These are phyloP conservation scores for Phrynocephalus guinanensis DNA, from an alignment of 2,797 vertebrate species.

Conservation along the genomic window DNA sequence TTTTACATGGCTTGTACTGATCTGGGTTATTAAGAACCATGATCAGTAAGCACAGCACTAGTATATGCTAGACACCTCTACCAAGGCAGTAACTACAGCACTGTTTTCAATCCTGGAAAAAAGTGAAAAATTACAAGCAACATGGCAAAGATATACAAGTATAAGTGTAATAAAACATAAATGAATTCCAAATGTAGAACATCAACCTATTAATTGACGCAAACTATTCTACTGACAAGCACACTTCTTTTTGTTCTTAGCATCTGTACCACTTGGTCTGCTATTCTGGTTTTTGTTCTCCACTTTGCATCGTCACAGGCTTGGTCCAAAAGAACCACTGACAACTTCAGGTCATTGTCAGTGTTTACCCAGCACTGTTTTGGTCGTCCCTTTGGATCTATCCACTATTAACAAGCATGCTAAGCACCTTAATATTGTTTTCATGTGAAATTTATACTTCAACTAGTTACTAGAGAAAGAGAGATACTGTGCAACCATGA, in stretches of 20 bases:
- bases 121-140: background rate
- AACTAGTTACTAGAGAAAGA: background rate
- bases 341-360: too few species aligned
- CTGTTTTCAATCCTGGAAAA: background rate
- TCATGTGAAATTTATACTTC: background rate
- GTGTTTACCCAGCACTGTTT: too few species aligned
- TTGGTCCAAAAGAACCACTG: too few species aligned
- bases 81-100: background rate
- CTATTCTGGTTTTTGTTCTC: too few species aligned
- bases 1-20: too few species aligned
- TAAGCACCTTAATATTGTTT: background rate
- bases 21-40: background rate
- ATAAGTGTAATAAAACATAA: background rate
- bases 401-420: too few species aligned
- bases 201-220: background rate
- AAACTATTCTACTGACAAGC: background rate
- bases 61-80: background rate
- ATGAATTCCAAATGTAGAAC: background rate
- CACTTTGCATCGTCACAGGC: too few species aligned
- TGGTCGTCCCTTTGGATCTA: too few species aligned
- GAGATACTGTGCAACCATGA: background rate
- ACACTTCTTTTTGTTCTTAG: background rate
- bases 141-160: background rate
- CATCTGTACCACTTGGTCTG: too few species aligned
- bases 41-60: background rate